Conservation (phyloP, 2,797 vertebrate species). For the Zenarchopterus dispar region DNA sequence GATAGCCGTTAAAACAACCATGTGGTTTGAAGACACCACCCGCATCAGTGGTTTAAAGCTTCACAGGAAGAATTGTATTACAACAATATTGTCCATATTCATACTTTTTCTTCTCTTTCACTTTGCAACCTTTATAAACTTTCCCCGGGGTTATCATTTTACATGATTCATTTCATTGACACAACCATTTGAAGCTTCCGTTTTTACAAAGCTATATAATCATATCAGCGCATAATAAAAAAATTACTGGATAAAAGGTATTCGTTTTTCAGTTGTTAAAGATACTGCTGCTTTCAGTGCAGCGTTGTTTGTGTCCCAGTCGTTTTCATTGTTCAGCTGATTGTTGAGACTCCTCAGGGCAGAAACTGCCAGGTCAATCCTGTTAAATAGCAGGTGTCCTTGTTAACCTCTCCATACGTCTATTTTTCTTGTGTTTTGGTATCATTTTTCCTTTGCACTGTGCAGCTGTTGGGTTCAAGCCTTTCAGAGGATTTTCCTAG, state of each 20-base stretch:
- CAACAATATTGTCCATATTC: constrained; percentile 25
- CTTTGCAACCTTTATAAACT: constrained; percentile 1
- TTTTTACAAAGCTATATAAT: too few species aligned
- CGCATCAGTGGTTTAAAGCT: constrained; percentile 58
- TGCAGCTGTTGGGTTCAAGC: neutral
- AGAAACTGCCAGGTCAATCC: constrained; percentile 55
- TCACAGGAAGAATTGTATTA: constrained; percentile 49
- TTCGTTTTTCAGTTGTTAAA: neutral
- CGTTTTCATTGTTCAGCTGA: constrained; percentile 23
- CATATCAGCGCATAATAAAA: too few species aligned
- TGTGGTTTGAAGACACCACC: constrained; percentile 55
- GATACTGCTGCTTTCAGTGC: constrained; percentile 1
- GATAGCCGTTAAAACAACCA: constrained; percentile 54
- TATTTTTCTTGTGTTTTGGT: constrained; percentile 24
- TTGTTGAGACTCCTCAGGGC: constrained; percentile 43
- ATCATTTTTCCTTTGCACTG: neutral
- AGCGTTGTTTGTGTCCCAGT: constrained; percentile 40
- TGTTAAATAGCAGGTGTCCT: constrained; percentile 69
- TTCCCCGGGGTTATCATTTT: too few species aligned
- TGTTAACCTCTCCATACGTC: constrained; percentile 57
- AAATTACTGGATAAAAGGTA: too few species aligned
- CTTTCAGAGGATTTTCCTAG: constrained; percentile 6
- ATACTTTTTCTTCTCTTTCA: constrained; percentile 33
- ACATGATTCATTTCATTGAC: too few species aligned
- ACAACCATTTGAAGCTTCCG: too few species aligned